Evolutionary conservation across 2,113 vertebrate genomes (phyloP).

Genomic region (Todiramphus saurophagus): DNA sequence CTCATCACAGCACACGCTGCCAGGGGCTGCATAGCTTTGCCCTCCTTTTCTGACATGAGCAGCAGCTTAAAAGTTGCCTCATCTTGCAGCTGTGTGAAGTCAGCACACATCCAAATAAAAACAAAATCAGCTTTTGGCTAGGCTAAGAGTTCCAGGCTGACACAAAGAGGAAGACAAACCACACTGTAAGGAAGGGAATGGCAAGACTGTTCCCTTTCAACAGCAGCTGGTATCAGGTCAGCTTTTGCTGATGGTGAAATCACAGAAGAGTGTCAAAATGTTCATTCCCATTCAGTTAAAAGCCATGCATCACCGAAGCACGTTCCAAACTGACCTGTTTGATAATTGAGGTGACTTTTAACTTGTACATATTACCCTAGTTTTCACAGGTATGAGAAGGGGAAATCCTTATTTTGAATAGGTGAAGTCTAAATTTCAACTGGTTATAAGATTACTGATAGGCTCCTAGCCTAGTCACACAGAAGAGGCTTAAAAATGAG

Average conservation of each 20-base stretch:
- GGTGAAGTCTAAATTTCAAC: background rate
- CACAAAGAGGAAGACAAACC: background rate
- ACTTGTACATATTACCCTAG: background rate
- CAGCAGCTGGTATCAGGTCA: background rate
- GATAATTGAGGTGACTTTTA: background rate
- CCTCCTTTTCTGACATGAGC: background rate
- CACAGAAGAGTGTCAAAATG: background rate
- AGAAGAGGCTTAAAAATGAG: background rate
- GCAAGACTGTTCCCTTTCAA: background rate
- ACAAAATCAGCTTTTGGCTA: background rate
- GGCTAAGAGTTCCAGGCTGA: background rate
- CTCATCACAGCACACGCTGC: background rate
- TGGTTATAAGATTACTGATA: background rate
- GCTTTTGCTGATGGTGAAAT: background rate
- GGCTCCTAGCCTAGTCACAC: background rate
- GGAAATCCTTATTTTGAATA: background rate
- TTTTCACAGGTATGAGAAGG: background rate
- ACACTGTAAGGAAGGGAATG: background rate
- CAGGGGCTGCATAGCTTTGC: background rate
- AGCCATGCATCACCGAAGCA: background rate
- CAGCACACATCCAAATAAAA: background rate
- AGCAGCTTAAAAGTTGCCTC: background rate
- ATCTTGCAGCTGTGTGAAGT: background rate
- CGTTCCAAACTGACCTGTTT: background rate
- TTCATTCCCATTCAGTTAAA: background rate